These are phyloP conservation scores for Myotis lucifugus DNA, from an alignment of 2,113 vertebrate species.

Conservation along the genomic window DNA sequence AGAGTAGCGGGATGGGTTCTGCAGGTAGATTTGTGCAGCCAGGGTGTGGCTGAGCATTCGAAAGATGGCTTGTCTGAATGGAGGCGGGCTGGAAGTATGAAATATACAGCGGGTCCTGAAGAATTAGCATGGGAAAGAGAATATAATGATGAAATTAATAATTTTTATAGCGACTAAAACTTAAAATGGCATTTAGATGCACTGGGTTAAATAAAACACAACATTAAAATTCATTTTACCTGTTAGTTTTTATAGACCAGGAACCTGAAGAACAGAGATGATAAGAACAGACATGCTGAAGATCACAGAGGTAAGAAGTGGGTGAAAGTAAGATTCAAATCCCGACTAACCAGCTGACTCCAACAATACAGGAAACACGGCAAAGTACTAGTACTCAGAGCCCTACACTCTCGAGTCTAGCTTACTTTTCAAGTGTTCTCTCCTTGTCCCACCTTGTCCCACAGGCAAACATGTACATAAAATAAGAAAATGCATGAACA, in stretches of 20 bases:
- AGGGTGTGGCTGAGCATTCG: neutral
- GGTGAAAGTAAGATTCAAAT: neutral
- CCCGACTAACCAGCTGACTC: neutral
- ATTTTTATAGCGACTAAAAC: neutral
- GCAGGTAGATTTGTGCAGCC: neutral
- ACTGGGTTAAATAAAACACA: conserved; percentile 7
- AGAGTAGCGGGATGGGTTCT: conserved; percentile 73
- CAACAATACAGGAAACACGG: neutral
- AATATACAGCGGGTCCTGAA: neutral
- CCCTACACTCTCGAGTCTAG: neutral
- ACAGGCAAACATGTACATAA: neutral
- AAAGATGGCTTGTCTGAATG: neutral
- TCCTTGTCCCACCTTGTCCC: neutral
- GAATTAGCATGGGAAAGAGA: neutral
- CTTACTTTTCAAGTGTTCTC: neutral
- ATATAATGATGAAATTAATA: neutral
- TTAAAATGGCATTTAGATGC: neutral
- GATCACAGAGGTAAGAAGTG: neutral
- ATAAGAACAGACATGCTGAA: neutral
- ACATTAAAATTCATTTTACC: conserved; percentile 18
- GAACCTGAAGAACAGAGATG: neutral
- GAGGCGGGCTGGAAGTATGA: neutral
- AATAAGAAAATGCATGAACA: neutral
- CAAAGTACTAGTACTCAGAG: neutral
- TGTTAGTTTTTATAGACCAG: neutral